phyloP scores from a whole-genome alignment of 2,888 invertebrate genomes.

The Lycia hirtaria region DNA sequence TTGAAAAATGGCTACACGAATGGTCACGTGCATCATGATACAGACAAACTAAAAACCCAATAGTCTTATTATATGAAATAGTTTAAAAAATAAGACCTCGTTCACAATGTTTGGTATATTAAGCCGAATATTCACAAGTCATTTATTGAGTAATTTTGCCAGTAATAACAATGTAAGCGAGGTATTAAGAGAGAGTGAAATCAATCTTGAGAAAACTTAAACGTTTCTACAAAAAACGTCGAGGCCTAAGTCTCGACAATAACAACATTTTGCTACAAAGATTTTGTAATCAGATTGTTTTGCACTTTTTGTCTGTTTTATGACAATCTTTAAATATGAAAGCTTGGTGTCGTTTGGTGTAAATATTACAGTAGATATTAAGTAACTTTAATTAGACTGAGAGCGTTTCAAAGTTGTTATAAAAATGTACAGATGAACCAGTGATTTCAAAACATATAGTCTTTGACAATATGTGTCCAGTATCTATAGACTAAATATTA shows the following conservation, averaged over 20 bases:
- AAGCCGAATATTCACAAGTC: neutral
- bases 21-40: conserved; percentile 50
- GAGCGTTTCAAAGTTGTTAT: conserved; percentile 17
- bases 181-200: conserved; percentile 3
- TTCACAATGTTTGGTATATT: neutral
- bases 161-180: conserved; percentile 4
- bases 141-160: neutral
- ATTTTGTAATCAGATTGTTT: conserved; percentile 1
- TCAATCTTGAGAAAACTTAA: neutral
- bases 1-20: conserved; percentile 59
- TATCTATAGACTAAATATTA: neutral
- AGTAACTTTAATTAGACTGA: conserved; percentile 21
- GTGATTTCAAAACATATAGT: neutral
- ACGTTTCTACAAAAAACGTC: neutral
- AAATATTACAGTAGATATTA: conserved; percentile 11
- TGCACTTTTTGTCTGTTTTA: conserved; percentile 16
- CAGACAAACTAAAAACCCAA: conserved; percentile 73
- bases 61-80: conserved; percentile 46
- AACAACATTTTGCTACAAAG: neutral
- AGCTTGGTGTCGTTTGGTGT: conserved; percentile 16
- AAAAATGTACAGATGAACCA: conserved; percentile 13
- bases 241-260: neutral
- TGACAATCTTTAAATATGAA: conserved; percentile 8
- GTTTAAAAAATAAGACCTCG: neutral
- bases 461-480: conserved; percentile 5